Percentiles rank a stretch among this genome's conserved stretches.
These are phyloP conservation scores for Phataginus tetradactyla DNA, from an alignment of 2,797 vertebrate genomes.

Conservation along the genomic window DNA sequence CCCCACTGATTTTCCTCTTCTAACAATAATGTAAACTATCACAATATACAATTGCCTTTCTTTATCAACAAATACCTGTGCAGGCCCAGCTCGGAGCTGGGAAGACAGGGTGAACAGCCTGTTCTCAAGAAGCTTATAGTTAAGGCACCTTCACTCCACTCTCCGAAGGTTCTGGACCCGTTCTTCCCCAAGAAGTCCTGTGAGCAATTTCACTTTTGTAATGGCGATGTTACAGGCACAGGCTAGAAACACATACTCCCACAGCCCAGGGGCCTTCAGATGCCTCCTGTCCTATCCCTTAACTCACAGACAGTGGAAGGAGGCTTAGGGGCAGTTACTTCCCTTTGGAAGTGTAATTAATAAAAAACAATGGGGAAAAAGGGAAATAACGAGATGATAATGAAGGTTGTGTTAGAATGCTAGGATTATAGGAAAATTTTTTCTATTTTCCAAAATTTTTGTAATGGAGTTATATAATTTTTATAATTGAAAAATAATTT, in stretches of 20 bases:
- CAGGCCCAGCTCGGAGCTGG: neutral
- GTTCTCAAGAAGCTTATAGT: neutral
- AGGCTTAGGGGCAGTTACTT: neutral
- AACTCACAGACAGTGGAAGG: neutral
- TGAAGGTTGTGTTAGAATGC: neutral
- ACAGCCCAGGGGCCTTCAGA: neutral
- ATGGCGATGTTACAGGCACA: neutral
- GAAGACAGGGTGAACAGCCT: neutral
- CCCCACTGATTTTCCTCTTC: neutral
- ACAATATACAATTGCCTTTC: neutral
- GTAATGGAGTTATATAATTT: neutral
- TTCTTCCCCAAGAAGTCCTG: neutral
- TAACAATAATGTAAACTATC: neutral
- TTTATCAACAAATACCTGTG: neutral
- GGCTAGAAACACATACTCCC: neutral
- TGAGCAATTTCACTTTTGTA: neutral
- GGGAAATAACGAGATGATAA: neutral
- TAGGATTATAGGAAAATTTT: neutral
- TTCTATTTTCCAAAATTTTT: constrained; percentile 31
- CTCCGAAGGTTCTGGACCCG: neutral
- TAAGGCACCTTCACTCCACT: neutral
- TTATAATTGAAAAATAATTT: constrained; percentile 46
- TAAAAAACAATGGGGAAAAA: neutral
- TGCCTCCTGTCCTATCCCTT: neutral
- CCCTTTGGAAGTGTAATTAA: neutral